Evolutionary conservation across 2,113 vertebrate species (phyloP).

Genomic region (Eretmochelys imbricata): DNA sequence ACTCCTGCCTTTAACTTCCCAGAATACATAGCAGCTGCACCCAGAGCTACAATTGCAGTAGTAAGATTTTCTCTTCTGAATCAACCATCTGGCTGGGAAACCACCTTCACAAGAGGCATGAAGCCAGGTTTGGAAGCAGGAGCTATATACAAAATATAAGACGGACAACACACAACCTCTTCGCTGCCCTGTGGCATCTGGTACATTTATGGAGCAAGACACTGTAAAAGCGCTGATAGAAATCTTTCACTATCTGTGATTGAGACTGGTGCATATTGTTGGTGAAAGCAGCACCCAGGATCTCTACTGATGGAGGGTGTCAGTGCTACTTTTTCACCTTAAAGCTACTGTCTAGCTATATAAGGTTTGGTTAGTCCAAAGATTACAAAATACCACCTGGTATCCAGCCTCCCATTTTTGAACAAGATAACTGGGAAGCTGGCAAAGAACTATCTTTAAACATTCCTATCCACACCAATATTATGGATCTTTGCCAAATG

Average conservation of each 20-base stretch:
- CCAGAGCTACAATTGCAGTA: background rate
- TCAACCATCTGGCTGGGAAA: background rate
- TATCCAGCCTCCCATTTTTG: background rate
- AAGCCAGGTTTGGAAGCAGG: background rate
- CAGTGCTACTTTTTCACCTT: background rate
- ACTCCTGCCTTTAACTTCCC: background rate
- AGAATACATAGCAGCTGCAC: background rate
- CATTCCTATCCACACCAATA: background rate
- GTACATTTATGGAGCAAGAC: background rate
- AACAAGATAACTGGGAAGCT: background rate
- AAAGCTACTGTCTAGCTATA: background rate
- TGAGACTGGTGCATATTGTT: background rate
- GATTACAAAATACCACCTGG: background rate
- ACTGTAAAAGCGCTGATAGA: background rate
- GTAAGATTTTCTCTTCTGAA: background rate
- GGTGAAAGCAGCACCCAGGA: background rate
- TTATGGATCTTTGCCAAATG: background rate
- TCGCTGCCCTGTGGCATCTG: background rate
- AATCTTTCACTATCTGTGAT: background rate
- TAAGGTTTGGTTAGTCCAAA: background rate
- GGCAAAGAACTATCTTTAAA: background rate
- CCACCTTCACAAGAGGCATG: background rate
- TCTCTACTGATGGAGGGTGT: background rate
- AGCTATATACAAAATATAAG: background rate
- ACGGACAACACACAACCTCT: background rate